A percentile compares a stretch with the other conserved stretches of the same genome.
These are phyloP conservation scores for Nymphalis polychloros DNA, from an alignment of 2,888 invertebrate genomes.

Conservation along the genomic window DNA sequence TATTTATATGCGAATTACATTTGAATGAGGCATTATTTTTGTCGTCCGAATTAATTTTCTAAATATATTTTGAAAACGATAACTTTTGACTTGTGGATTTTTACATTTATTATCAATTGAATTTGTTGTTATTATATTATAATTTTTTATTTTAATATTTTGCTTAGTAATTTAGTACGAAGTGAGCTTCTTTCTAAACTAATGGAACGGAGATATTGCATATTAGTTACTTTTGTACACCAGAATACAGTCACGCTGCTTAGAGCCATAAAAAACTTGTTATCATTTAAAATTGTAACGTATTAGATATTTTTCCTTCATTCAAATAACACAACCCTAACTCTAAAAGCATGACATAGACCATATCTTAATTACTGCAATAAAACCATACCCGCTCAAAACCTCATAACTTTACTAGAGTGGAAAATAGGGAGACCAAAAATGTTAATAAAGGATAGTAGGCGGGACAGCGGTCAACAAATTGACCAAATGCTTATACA, in stretches of 20 bases:
- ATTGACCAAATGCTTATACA: conserved; percentile 66
- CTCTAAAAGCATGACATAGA: conserved; percentile 72
- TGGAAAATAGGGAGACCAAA: conserved; percentile 69
- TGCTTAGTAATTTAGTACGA: too few species aligned
- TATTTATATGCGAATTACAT: conserved; percentile 1
- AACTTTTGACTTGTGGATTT: too few species aligned
- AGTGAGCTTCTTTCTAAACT: too few species aligned
- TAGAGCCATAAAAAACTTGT: too few species aligned
- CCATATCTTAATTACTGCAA: conserved; percentile 77
- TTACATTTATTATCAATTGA: too few species aligned
- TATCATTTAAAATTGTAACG: background rate
- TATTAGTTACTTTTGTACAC: too few species aligned
- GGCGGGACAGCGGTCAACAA: conserved; percentile 59
- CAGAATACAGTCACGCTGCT: too few species aligned
- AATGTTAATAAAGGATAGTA: conserved; percentile 65
- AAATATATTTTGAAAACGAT: too few species aligned
- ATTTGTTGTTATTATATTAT: too few species aligned
- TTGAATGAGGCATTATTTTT: background rate
- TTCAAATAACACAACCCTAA: conserved; percentile 51
- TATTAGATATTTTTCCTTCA: conserved; percentile 10
- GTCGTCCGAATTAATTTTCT: too few species aligned
- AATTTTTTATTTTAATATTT: too few species aligned
- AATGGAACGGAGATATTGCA: too few species aligned
- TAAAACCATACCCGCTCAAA: conserved; percentile 72
- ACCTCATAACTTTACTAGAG: conserved; percentile 68